Conservation (phyloP, 2,888 invertebrate species). For the Aethes cnicana region DNA sequence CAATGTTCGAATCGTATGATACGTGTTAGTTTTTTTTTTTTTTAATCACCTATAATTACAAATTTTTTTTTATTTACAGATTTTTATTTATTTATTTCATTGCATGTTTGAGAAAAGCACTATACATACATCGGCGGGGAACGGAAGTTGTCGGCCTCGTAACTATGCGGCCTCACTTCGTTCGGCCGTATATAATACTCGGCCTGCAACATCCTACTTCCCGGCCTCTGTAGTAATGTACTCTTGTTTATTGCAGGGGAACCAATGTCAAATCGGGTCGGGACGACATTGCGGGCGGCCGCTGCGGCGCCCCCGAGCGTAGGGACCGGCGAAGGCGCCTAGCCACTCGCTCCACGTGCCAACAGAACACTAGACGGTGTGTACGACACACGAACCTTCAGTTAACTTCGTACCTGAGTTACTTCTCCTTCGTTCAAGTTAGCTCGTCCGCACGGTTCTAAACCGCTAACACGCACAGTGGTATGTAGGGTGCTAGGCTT, state of each 20-base stretch:
- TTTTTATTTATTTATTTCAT: no score
- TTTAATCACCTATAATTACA: no score
- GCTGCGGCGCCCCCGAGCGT: slow-evolving; percentile 43
- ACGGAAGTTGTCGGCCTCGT: no score
- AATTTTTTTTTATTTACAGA: no score
- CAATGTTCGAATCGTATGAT: no score
- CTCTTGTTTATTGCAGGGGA: slow-evolving; percentile 55
- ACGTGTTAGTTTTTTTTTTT: no score
- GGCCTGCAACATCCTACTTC: no score
- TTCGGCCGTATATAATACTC: no score
- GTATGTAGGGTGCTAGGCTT: slow-evolving; percentile 48
- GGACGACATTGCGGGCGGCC: slow-evolving; percentile 70
- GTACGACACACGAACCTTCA: slow-evolving; percentile 1
- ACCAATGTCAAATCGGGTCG: slow-evolving; percentile 77
- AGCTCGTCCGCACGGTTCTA: background rate
- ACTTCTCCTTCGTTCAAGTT: background rate
- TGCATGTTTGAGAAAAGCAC: no score
- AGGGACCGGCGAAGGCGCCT: slow-evolving; percentile 41
- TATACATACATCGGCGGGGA: no score
- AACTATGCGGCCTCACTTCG: no score
- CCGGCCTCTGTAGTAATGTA: slow-evolving; percentile 1
- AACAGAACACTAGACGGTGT: slow-evolving; percentile 34
- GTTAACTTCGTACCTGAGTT: slow-evolving; percentile 8
- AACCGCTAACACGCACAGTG: background rate
- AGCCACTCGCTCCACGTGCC: slow-evolving; percentile 36